Evolutionary conservation across 2,797 vertebrate genomes (phyloP).

Genomic region (Thaleichthys pacificus): DNA sequence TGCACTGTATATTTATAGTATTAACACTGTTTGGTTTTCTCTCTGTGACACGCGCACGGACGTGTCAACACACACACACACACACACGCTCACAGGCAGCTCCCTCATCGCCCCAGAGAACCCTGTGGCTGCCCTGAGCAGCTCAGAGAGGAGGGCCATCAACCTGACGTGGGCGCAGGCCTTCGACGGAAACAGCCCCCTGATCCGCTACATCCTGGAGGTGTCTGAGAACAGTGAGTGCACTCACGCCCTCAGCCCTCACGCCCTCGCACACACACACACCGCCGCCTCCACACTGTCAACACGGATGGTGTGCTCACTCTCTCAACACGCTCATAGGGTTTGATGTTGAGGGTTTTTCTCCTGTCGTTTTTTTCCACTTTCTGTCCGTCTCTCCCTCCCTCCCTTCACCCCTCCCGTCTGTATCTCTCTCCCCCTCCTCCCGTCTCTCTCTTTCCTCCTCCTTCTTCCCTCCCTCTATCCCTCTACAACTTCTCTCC

Average conservation of each 20-base stretch:
- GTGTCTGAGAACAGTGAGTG: conserved; percentile 92
- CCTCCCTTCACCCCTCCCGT: too few relatives aligned
- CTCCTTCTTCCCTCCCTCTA: too few relatives aligned
- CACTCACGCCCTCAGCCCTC: background rate
- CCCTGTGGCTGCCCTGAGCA: conserved; percentile 80
- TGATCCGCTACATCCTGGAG: conserved; percentile 90
- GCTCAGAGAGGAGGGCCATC: conserved; percentile 85
- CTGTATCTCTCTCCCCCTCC: background rate
- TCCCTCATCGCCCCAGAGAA: conserved; percentile 91
- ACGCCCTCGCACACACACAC: background rate
- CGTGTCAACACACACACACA: background rate
- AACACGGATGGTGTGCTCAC: conserved; percentile 87
- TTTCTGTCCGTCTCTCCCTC: too few relatives aligned
- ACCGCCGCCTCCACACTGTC: background rate
- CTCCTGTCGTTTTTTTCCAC: too few relatives aligned
- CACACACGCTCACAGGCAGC: conserved; percentile 77
- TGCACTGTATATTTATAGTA: background rate
- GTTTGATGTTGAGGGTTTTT: background rate
- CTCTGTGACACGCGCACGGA: background rate
- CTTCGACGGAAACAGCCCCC: conserved; percentile 95
- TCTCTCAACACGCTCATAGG: conserved; percentile 56
- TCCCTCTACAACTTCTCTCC: too few relatives aligned
- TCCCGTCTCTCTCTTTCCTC: background rate
- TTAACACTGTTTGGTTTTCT: background rate
- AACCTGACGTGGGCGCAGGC: conserved; percentile 93